Conservation (phyloP, 2,113 vertebrate species). For the Junco hyemalis region DNA sequence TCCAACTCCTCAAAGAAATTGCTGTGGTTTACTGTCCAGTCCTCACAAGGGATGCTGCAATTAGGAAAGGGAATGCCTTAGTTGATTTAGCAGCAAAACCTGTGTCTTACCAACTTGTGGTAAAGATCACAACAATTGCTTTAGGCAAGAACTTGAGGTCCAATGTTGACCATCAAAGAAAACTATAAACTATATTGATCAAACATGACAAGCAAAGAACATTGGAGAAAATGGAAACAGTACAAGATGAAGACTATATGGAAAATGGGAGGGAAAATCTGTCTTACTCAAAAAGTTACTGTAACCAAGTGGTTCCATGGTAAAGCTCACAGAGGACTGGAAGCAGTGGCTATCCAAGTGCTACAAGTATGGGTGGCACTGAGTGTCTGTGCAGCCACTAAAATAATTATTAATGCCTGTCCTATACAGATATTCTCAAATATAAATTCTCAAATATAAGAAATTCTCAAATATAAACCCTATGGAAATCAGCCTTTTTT, state of each 20-base stretch:
- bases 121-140: not conserved
- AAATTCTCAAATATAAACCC: not conserved
- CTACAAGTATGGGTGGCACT: not conserved
- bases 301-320: not conserved
- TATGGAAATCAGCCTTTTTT: fast-evolving
- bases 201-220: not conserved
- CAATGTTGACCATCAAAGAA: fast-evolving
- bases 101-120: fast-evolving
- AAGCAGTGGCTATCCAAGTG: not conserved
- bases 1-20: not conserved
- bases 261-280: not conserved
- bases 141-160: not conserved
- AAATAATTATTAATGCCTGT: not conserved
- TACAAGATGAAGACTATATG: not conserved
- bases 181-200: not conserved
- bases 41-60: not conserved
- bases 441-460: not conserved
- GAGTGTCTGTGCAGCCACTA: not conserved
- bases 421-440: not conserved
- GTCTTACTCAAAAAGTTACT: not conserved
- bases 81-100: not conserved
- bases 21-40: not conserved
- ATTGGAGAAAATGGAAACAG: not conserved
- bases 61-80: not conserved
- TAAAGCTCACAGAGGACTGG: not conserved